Conservation (phyloP, 2,113 vertebrate genomes). For the Marcusenius ussheri region DNA sequence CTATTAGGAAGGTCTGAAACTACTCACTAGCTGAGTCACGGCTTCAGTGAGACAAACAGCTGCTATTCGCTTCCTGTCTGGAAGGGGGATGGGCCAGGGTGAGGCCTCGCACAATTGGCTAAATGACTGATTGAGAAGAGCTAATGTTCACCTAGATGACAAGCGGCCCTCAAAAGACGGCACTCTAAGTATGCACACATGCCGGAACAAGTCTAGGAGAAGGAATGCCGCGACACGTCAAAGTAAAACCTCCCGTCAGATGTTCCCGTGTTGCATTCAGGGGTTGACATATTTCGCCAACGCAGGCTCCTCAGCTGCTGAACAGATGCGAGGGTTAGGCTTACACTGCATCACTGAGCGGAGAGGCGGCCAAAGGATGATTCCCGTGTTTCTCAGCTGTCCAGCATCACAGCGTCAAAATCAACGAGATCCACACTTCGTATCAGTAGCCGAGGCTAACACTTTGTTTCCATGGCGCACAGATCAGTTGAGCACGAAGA, state of each 20-base stretch:
- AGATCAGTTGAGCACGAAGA: background rate
- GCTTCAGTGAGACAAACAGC: background rate
- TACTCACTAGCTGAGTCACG: background rate
- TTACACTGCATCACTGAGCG: background rate
- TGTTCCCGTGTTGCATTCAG: background rate
- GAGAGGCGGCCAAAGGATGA: background rate
- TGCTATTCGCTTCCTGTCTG: background rate
- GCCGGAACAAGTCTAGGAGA: background rate
- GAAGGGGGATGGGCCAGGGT: background rate
- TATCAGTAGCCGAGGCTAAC: background rate
- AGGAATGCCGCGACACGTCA: background rate
- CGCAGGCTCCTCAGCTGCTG: background rate
- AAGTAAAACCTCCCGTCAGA: background rate
- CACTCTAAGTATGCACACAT: conserved; percentile 3
- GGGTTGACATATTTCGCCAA: background rate
- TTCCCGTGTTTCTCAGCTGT: background rate
- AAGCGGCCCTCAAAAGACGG: background rate
- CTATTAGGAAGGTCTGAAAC: background rate
- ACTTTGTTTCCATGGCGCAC: background rate
- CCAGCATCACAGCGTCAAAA: background rate
- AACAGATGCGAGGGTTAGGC: background rate
- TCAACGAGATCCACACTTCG: background rate
- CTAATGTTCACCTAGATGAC: background rate
- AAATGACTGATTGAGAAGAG: background rate
- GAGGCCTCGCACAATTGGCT: background rate